phyloP scores from a whole-genome alignment of 2,797 vertebrate genomes.

The Helostoma temminkii region DNA sequence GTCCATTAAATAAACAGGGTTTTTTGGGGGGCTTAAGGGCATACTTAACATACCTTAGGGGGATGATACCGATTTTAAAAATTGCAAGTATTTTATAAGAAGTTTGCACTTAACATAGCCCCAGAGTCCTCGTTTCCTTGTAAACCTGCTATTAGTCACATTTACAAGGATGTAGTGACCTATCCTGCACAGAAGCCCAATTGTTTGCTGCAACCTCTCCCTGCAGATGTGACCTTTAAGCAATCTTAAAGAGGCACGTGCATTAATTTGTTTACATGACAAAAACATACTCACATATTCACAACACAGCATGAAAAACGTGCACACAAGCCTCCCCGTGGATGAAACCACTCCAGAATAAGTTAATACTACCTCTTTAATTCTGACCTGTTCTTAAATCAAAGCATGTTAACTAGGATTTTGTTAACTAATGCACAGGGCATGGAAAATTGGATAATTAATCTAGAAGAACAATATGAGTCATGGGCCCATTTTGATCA shows the following conservation, averaged over 20 bases:
- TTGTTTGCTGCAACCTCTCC: conserved; percentile 40
- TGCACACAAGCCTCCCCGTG: background rate
- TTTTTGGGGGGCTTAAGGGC: conserved; percentile 39
- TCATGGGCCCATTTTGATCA: conserved; percentile 8
- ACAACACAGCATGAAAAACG: conserved; percentile 3
- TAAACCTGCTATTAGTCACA: conserved; percentile 56
- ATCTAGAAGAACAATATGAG: conserved; percentile 8
- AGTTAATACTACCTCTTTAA: conserved; percentile 1
- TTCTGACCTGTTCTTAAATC: conserved; percentile 5
- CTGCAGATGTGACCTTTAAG: conserved; percentile 44
- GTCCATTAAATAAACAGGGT: conserved; percentile 56
- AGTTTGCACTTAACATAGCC: conserved; percentile 61
- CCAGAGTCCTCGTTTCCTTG: conserved; percentile 39
- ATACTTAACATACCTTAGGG: conserved; percentile 54
- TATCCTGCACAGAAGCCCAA: conserved; percentile 44
- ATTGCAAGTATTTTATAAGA: conserved; percentile 37
- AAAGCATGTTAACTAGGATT: conserved; percentile 5
- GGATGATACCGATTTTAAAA: conserved; percentile 36
- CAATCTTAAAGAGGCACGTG: conserved; percentile 31
- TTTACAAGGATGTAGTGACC: conserved; percentile 48
- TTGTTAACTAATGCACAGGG: conserved; percentile 12
- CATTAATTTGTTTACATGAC: conserved; percentile 31
- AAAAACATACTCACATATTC: conserved; percentile 3
- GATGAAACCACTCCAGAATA: background rate
- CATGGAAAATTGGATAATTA: conserved; percentile 24